These are phyloP conservation scores for Thera obeliscata DNA, from an alignment of 2,888 invertebrate species.

Conservation along the genomic window DNA sequence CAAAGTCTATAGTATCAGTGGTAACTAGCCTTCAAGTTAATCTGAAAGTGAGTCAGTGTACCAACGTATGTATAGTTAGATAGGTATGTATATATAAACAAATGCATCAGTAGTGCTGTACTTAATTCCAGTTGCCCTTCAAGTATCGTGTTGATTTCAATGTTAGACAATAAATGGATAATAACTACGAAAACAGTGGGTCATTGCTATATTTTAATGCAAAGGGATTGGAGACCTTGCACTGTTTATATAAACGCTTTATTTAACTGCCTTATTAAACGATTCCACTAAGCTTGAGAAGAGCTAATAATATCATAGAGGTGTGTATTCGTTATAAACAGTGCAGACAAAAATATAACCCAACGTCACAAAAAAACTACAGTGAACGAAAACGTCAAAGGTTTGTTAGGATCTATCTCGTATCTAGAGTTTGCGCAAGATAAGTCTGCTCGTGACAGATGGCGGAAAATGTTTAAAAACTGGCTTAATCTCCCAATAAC, in stretches of 20 bases:
- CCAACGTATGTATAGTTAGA: conserved; percentile 5
- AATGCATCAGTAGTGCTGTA: conserved; percentile 50
- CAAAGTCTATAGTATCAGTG: conserved; percentile 40
- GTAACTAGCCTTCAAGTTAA: conserved; percentile 65
- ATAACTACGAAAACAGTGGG: conserved; percentile 41
- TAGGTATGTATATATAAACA: conserved; percentile 38
- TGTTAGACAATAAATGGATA: conserved; percentile 50
- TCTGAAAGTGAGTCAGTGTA: conserved; percentile 68
- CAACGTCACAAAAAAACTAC: too few species aligned
- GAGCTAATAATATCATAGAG: too few species aligned
- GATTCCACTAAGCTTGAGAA: too few species aligned
- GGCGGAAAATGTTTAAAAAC: too few species aligned
- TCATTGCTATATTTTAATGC: conserved; percentile 40
- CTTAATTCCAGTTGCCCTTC: conserved; percentile 62
- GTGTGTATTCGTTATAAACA: too few species aligned
- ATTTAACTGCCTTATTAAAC: not conserved
- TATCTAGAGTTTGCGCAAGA: too few species aligned
- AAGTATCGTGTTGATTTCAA: conserved; percentile 60
- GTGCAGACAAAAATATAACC: too few species aligned
- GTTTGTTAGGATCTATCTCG: too few species aligned
- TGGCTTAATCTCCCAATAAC: too few species aligned
- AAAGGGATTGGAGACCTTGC: conserved; percentile 36
- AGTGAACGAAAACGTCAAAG: too few species aligned
- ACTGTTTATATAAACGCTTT: conserved; percentile 1
- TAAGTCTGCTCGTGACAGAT: too few species aligned